phyloP scores from a whole-genome alignment of 2,113 vertebrate species.

The Gavia stellata region DNA sequence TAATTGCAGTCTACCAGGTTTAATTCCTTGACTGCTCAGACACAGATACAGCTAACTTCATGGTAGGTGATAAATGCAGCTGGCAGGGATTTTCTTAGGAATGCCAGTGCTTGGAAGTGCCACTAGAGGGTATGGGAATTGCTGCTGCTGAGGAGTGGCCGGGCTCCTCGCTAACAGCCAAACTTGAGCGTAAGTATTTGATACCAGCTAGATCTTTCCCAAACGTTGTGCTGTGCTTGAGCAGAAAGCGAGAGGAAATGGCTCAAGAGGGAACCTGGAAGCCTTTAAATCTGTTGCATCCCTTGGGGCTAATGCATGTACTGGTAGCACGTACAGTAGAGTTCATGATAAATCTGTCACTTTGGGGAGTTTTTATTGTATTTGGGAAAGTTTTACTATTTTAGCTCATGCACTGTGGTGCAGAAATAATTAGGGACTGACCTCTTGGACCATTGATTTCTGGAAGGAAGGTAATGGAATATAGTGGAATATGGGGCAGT shows the following conservation, averaged over 20 bases:
- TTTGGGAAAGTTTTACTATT: neutral
- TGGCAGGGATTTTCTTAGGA: neutral
- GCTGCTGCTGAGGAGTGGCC: neutral
- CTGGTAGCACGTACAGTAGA: neutral
- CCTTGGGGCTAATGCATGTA: neutral
- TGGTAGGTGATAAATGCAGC: neutral
- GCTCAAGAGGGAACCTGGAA: neutral
- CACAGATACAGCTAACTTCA: neutral
- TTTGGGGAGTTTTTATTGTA: neutral
- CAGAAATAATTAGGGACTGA: neutral
- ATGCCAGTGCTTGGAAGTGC: neutral
- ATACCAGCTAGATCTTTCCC: neutral
- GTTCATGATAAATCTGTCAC: neutral
- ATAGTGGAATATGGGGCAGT: neutral
- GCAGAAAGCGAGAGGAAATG: neutral
- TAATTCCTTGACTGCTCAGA: neutral
- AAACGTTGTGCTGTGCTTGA: neutral
- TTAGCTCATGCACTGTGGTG: neutral
- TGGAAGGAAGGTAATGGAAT: neutral
- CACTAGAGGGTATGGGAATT: slow-evolving; percentile 36
- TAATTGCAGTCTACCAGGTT: neutral
- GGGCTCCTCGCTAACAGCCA: neutral
- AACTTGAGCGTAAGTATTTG: neutral
- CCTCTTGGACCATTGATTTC: neutral
- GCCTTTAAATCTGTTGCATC: neutral